These are phyloP conservation scores for Philotrypesis tridentata DNA, from an alignment of 1,140 invertebrate species.

Conservation along the genomic window DNA sequence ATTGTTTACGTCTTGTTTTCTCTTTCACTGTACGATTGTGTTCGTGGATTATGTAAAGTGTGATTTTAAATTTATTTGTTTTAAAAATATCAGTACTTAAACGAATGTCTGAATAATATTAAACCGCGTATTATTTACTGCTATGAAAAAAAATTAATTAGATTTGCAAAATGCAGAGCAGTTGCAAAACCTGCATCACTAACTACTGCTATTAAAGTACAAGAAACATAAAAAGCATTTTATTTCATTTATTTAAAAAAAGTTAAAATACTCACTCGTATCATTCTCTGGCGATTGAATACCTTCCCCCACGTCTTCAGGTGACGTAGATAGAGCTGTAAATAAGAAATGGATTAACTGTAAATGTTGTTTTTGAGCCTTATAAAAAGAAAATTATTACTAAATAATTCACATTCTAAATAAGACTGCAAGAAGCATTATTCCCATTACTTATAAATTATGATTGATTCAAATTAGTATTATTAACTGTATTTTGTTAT, in stretches of 20 bases:
- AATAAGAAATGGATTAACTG: background rate
- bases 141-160: background rate
- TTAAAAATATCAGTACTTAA: background rate
- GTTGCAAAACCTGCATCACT: background rate
- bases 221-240: background rate
- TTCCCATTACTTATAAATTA: too few species aligned
- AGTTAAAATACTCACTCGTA: constrained; percentile 61
- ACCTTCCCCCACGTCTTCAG: constrained; percentile 63
- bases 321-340: constrained; percentile 64
- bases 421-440: too few species aligned
- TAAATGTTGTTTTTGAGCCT: too few species aligned
- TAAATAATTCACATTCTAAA: too few species aligned
- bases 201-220: too few species aligned
- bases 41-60: background rate
- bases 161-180: background rate
- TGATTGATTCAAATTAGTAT: too few species aligned
- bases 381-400: too few species aligned
- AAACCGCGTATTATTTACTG: background rate
- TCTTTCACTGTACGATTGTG: too few species aligned
- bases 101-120: background rate
- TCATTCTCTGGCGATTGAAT: constrained; percentile 64
- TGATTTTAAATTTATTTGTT: background rate
- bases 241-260: background rate
- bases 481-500: too few species aligned
- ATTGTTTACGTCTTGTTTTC: too few species aligned